Evolutionary conservation across 2,888 invertebrate genomes (phyloP), one percentile per base, ranked within the genome.

Genomic region (Callimorpha dominula): DNA sequence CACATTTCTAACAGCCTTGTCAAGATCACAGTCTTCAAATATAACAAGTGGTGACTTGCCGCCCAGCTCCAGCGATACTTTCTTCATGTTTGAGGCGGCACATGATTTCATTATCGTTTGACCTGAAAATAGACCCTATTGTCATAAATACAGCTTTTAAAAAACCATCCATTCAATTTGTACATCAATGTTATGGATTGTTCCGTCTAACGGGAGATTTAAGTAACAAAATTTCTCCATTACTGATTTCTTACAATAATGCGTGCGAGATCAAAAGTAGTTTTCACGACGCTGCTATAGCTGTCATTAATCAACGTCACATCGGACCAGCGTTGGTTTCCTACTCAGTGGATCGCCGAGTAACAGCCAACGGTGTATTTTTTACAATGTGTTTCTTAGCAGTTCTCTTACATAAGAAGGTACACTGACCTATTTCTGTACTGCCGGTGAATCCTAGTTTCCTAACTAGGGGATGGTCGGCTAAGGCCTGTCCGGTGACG

Each of bases 391-490:
- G 31, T 31, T 31, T 31, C 31, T 31, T 2, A 31, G 31, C 31
- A 49, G 49, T 49, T 12, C 9, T 49, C 11, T 49, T 11, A 9
- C 11, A 49, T 9, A 20, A 20, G 4, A 50, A 60, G n/a, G n/a
- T 62, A n/a, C 2, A 78, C 81, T 90, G 88, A 90, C 99, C 99
- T 68, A 99, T 97, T 79, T 97, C 97, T 0, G 99, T 99, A 73
- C 99, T 99, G 43, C 99, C 99, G 0, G 99, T 99, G 92, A 99
- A 99, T 3, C 99, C 99, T 0, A 99, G 95, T 89, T 99, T 99
- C 78, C 99, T 96, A 0, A 99, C 97, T 4, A 97, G 93, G 0
- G 97, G 97, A 91, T 99, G 99, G 81, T 97, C 97, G 0, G 98
- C 98, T 49, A 99, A 94, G 0, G 99, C 98, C 89, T 98, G 98